phyloP scores from a whole-genome alignment of 2,113 vertebrate genomes.

The Setophaga coronata region DNA sequence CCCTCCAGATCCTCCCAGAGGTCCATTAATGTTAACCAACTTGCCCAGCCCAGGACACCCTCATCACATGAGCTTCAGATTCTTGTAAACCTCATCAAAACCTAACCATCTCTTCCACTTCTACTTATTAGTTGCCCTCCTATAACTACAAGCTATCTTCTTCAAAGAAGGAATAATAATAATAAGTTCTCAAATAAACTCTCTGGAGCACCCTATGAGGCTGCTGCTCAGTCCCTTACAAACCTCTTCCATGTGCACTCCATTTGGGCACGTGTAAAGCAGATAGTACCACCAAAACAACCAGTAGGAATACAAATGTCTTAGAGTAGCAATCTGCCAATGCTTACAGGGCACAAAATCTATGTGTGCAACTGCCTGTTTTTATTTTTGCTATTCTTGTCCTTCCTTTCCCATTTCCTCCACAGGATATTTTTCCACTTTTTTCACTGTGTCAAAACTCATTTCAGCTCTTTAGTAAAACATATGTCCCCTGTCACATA shows the following conservation, averaged over 20 bases:
- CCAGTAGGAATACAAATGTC: not conserved
- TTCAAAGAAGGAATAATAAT: not conserved
- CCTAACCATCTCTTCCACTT: not conserved
- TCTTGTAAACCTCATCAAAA: not conserved
- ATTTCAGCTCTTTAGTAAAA: not conserved
- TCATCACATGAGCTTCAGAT: not conserved
- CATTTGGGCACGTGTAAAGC: not conserved
- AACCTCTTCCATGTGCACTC: not conserved
- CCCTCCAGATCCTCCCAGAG: not conserved
- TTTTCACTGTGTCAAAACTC: not conserved
- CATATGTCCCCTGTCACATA: not conserved
- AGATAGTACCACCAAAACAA: not conserved
- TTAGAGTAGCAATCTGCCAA: not conserved
- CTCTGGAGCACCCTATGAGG: not conserved
- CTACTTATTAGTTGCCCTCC: not conserved
- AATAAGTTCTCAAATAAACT: not conserved
- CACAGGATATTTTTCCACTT: not conserved
- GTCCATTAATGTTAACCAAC: not conserved
- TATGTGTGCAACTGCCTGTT: not conserved
- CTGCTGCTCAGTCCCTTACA: not conserved
- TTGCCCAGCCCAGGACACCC: not conserved
- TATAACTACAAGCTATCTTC: not conserved
- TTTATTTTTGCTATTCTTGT: constrained; percentile 7
- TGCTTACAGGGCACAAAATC: not conserved
- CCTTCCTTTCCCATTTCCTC: constrained; percentile 34